These are phyloP conservation scores for Heliconius erato DNA, from an alignment of 2,888 invertebrate species.

Conservation along the genomic window DNA sequence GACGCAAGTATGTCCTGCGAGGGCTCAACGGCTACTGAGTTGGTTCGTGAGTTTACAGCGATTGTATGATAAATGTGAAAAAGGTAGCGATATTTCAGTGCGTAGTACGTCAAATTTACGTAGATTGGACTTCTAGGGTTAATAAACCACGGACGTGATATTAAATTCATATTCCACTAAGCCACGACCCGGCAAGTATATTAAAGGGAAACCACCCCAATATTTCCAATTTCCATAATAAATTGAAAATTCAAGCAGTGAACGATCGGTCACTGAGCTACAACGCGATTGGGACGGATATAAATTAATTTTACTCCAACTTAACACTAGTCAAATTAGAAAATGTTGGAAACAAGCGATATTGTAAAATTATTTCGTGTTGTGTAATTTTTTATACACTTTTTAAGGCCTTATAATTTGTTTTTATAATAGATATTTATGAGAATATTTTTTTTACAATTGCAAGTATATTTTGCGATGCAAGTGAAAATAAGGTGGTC, in stretches of 20 bases:
- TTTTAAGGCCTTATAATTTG: too few species aligned
- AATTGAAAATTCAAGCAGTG: conserved; percentile 33
- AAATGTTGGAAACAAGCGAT: background rate
- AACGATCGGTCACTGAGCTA: conserved; percentile 14
- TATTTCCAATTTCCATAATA: conserved; percentile 32
- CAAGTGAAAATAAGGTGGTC: background rate
- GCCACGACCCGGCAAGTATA: background rate
- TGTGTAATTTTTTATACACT: background rate
- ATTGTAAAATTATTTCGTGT: background rate
- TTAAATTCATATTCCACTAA: background rate
- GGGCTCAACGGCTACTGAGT: too few species aligned
- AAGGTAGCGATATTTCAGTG: too few species aligned
- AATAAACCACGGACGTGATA: background rate
- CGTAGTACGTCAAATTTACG: too few species aligned
- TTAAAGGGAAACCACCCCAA: conserved; percentile 2
- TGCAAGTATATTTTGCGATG: background rate
- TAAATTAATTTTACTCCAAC: conserved; percentile 12
- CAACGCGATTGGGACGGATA: conserved; percentile 2
- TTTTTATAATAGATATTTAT: too few species aligned
- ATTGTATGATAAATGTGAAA: too few species aligned
- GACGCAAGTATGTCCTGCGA: too few species aligned
- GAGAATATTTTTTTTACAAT: too few species aligned
- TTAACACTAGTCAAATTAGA: conserved; percentile 2
- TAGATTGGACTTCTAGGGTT: too few species aligned
- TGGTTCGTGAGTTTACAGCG: too few species aligned